Evolutionary conservation across 2,113 vertebrate species (phyloP).

Genomic region (Nothoprocta pentlandii): DNA sequence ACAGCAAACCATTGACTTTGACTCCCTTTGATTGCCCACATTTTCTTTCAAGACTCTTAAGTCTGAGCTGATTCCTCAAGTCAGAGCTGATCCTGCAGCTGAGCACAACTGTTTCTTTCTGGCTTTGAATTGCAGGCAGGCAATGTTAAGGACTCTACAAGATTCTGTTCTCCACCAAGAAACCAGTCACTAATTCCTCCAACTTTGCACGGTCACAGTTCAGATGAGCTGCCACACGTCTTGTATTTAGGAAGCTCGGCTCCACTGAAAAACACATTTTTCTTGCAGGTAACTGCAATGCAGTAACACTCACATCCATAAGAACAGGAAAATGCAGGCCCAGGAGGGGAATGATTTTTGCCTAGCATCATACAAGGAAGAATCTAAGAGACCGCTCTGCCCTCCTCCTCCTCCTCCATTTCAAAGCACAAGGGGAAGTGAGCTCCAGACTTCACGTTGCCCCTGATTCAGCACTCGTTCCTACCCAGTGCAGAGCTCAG

Average conservation of each 20-base stretch:
- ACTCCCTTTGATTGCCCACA: neutral
- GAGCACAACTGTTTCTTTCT: neutral
- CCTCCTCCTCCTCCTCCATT: no score
- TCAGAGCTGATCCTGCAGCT: neutral
- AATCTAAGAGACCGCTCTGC: neutral
- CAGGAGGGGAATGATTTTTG: neutral
- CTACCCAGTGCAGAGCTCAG: neutral
- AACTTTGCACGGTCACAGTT: neutral
- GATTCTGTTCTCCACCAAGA: neutral
- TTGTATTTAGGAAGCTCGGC: neutral
- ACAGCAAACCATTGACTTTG: neutral
- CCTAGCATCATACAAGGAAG: neutral
- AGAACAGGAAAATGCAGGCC: neutral
- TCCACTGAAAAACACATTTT: neutral
- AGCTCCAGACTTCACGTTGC: neutral
- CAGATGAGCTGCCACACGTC: neutral
- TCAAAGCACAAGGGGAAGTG: fast-evolving
- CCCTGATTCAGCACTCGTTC: neutral
- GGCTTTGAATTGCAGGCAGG: neutral
- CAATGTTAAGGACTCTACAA: neutral
- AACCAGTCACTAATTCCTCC: neutral
- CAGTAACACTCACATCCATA: fast-evolving
- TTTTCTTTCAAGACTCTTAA: neutral
- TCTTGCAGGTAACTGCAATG: neutral
- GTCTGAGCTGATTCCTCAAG: neutral